Evolutionary conservation across 2,888 invertebrate species (phyloP).

Genomic region (Tiliacea citrago): DNA sequence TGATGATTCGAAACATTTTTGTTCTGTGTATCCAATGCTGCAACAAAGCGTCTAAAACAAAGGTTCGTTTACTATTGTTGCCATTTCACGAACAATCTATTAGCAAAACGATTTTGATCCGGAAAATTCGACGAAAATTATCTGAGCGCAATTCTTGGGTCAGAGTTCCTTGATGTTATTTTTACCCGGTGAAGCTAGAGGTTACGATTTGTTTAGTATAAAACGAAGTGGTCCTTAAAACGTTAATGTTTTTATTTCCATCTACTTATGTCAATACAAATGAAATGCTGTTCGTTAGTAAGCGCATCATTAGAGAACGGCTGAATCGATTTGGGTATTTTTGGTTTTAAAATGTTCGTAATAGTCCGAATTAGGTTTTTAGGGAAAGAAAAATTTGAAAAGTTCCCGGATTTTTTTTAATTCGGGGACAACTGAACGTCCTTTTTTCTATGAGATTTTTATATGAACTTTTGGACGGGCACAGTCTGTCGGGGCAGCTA

Average conservation of each 20-base stretch:
- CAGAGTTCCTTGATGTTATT: slow-evolving; percentile 34
- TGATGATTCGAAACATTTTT: slow-evolving; percentile 39
- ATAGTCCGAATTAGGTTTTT: neutral
- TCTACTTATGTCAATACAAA: neutral
- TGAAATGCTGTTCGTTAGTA: neutral
- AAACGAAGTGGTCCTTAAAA: neutral
- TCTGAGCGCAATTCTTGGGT: slow-evolving; percentile 48
- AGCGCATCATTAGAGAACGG: neutral
- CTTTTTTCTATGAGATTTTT: neutral
- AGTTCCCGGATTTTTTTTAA: neutral
- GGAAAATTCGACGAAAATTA: slow-evolving; percentile 62
- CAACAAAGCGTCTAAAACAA: slow-evolving; percentile 65
- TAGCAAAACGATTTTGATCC: slow-evolving; percentile 56
- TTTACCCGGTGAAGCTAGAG: slow-evolving; percentile 3
- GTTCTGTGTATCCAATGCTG: slow-evolving; percentile 25
- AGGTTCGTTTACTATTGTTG: slow-evolving; percentile 64
- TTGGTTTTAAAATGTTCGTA: neutral
- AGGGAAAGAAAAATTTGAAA: neutral
- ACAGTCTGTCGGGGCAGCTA: neutral
- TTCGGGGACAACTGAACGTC: neutral
- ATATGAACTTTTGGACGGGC: neutral
- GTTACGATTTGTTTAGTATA: slow-evolving; percentile 5
- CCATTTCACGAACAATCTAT: slow-evolving; percentile 63
- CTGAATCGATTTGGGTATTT: neutral
- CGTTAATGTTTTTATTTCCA: neutral